Evolutionary conservation across 2,888 invertebrate genomes (phyloP), one percentile per base, ranked within the genome.

Genomic region (Megamerina dolium): DNA sequence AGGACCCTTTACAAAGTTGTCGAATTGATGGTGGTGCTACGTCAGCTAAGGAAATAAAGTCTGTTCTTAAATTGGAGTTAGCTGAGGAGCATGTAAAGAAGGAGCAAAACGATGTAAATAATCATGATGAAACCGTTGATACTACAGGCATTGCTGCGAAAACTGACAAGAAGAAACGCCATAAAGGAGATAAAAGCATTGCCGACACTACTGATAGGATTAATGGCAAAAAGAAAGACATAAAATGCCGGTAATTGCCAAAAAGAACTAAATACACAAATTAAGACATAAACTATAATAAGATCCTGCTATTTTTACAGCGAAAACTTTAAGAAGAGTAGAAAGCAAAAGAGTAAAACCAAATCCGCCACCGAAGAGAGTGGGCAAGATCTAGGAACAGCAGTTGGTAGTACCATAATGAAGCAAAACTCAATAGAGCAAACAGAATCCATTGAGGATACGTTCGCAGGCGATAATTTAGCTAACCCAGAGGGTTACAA

Each of bases 151-250:
- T n/a, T n/a, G n/a, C n/a, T n/a, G n/a, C n/a, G n/a, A n/a, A n/a
- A 20, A 30, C 13, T 13, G 20, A 29, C 4, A 16, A 21, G 4
- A 40, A 42, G 4, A 45, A 43, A 31, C 40, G 41, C 31, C 31
- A 45, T 30, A 34, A 42, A 32, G 46, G 33, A 2, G 43, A 42
- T 3, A 37, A 35, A 13, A 33, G 19, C 19, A 31, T 38, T n/a
- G 46, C 45, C 26, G 37, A 45, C 8, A 44, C 45, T 17, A 44
- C 48, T 34, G n/a, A n/a, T n/a, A n/a, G n/a, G n/a, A n/a, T 45
- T 37, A 34, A 44, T 31, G 39, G 50, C 37, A n/a, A 23, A 37
- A n/a, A n/a, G n/a, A n/a, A n/a, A n/a, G n/a, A n/a, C n/a, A n/a
- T n/a, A n/a, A n/a, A n/a, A n/a, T n/a, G n/a, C n/a, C n/a, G n/a